Percentiles rank a stretch among this genome's conserved stretches.
Evolutionary conservation across 2,113 vertebrate species (phyloP).

Genomic region (Semicossyphus pulcher): DNA sequence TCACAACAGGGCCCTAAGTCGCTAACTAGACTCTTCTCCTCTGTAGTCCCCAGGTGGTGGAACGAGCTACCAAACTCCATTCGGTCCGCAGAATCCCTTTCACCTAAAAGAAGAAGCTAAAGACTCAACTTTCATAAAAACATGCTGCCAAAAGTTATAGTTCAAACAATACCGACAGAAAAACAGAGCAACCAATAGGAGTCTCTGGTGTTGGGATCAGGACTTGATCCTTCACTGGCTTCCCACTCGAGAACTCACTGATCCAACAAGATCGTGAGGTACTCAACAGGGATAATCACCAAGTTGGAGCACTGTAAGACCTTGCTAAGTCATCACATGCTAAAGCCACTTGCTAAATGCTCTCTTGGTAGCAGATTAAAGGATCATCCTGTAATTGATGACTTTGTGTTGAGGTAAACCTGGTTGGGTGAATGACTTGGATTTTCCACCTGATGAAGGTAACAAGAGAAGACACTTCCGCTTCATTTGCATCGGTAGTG

Average conservation of each 20-base stretch:
- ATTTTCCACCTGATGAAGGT: background rate
- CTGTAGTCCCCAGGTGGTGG: no score
- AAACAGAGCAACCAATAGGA: background rate
- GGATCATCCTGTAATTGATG: constrained; percentile 43
- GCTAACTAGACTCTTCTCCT: no score
- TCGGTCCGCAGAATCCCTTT: no score
- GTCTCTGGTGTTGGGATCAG: background rate
- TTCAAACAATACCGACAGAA: background rate
- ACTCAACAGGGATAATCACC: background rate
- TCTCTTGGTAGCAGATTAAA: constrained; percentile 38
- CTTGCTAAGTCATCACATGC: background rate
- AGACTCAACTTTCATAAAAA: no score
- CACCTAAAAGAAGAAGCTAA: no score
- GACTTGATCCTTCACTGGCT: background rate
- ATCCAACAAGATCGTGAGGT: background rate
- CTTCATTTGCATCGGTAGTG: background rate
- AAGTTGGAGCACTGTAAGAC: background rate
- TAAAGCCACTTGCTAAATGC: constrained; percentile 12
- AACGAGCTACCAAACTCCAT: no score
- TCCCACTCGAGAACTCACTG: background rate
- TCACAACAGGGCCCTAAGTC: no score
- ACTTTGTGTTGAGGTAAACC: constrained; percentile 14
- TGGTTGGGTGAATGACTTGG: background rate
- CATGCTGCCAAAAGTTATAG: no score
- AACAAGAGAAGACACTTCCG: background rate